These are phyloP conservation scores for Aphodius sticticus DNA, from an alignment of 2,888 invertebrate species.

Conservation along the genomic window DNA sequence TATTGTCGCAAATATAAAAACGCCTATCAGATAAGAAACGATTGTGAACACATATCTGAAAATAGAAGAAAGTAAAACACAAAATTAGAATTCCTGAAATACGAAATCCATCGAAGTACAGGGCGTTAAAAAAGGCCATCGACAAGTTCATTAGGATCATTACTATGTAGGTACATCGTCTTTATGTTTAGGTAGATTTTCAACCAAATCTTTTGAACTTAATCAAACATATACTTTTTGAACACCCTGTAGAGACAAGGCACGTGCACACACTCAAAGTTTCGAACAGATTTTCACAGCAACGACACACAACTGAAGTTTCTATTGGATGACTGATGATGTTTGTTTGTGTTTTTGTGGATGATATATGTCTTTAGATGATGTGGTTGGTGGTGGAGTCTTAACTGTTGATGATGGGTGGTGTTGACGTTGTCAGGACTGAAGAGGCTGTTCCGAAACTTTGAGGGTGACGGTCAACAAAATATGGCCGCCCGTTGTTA, in stretches of 20 bases:
- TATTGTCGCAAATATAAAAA: slow-evolving; percentile 97
- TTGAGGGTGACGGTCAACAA: slow-evolving; percentile 31
- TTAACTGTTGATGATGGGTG: neutral
- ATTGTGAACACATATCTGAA: slow-evolving; percentile 96
- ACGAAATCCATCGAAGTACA: slow-evolving; percentile 8
- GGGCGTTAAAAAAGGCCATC: neutral
- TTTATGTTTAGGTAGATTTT: too few relatives aligned
- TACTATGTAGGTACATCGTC: too few relatives aligned
- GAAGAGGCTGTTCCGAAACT: slow-evolving; percentile 38
- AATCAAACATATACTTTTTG: too few relatives aligned
- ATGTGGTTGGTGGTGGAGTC: neutral
- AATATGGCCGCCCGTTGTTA: slow-evolving; percentile 23
- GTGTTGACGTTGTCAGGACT: slow-evolving; percentile 41
- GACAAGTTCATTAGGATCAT: too few relatives aligned
- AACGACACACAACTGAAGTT: neutral
- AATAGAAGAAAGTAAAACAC: slow-evolving; percentile 46
- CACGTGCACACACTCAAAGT: slow-evolving; percentile 51
- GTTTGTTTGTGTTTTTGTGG: neutral
- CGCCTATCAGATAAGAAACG: slow-evolving; percentile 95
- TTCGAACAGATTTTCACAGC: slow-evolving; percentile 54
- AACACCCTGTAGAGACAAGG: too few relatives aligned
- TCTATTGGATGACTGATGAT: neutral
- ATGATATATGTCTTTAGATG: neutral
- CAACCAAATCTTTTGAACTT: too few relatives aligned
- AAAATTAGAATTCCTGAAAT: slow-evolving; percentile 22